Evolutionary conservation across 2,888 invertebrate species (phyloP), one percentile per base, ranked within the genome.

Genomic region (Teinopalpus imperialis): DNA sequence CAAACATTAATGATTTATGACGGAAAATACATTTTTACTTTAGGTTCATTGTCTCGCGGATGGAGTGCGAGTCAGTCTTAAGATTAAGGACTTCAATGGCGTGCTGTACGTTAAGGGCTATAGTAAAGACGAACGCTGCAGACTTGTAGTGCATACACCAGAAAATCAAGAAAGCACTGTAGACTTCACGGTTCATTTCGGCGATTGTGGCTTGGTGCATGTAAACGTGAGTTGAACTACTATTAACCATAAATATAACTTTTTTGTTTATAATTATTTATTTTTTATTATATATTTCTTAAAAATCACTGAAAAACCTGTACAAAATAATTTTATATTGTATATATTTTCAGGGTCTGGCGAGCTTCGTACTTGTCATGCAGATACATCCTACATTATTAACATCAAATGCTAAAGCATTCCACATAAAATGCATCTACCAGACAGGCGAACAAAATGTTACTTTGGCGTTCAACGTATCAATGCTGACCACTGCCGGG

Each of bases 301-400:
- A n/a, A n/a, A n/a, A n/a, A n/a, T n/a, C n/a, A n/a, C n/a, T n/a
- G n/a, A n/a, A n/a, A n/a, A n/a, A n/a, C n/a, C n/a, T n/a, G n/a
- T n/a, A n/a, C n/a, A n/a, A n/a, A n/a, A n/a, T n/a, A n/a, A n/a
- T n/a, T n/a, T n/a, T n/a, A n/a, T n/a, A n/a, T n/a, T n/a, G n/a
- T n/a, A n/a, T n/a, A 23, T 14, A 47, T 57, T 73, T 77, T 47
- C 77, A 95, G 94, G 97, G 97, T 37, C 92, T 96, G 73, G 97
- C 97, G 13, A 96, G 95, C 70, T 98, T 97, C 74, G 95, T 98
- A 1, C 90, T 98, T 29, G 97, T 98, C 13, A 96, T 98, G 70
- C 98, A 98, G 74, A 97, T 97, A 82, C 98, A 98, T 92, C 97
- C 97, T 0, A 97, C 97, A 88, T 90, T 98, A 40, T 94, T 98